Percentiles rank a stretch among this genome's conserved stretches.
Conservation (phyloP, 37 sponge, comb jelly and placozoan species). For the Chondrilla cf. caribensis region DNA sequence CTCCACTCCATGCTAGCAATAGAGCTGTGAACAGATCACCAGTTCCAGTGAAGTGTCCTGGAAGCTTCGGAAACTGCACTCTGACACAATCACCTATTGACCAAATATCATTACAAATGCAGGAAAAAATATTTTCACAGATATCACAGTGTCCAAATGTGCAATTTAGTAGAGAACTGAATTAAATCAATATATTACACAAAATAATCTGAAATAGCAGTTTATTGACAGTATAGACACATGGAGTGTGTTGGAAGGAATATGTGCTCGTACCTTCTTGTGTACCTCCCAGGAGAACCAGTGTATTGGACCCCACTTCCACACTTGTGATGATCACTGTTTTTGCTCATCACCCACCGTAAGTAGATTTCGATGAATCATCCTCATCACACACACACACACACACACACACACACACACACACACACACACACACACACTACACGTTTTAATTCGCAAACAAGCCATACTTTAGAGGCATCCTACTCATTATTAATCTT, state of each 20-base stretch:
- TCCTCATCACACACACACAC: slow-evolving; percentile 32
- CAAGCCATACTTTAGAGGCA: slow-evolving; percentile 81
- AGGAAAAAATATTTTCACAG: no score
- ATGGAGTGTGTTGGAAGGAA: no score
- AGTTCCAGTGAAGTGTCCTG: slow-evolving; percentile 77
- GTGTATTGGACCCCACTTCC: slow-evolving; percentile 30
- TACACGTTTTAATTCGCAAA: not conserved
- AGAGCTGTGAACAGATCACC: slow-evolving; percentile 95
- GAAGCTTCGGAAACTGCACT: slow-evolving; percentile 58
- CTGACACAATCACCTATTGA: slow-evolving; percentile 48
- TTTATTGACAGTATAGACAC: no score
- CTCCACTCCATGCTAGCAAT: slow-evolving; percentile 76
- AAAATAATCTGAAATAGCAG: no score
- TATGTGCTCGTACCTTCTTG: slow-evolving; percentile 39
- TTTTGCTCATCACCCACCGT: slow-evolving; percentile 49
- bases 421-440: slow-evolving; percentile 5
- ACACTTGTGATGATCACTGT: slow-evolving; percentile 75
- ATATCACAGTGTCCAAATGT: no score
- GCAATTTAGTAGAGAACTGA: no score
- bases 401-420: slow-evolving; percentile 32
- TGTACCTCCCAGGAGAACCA: slow-evolving; percentile 58
- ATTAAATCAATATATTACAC: no score
- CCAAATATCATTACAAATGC: no score
- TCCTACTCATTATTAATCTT: slow-evolving; percentile 70
- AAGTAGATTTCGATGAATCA: no score